Conservation (phyloP, 2,888 invertebrate species). For the Epirrhoe alternata region DNA sequence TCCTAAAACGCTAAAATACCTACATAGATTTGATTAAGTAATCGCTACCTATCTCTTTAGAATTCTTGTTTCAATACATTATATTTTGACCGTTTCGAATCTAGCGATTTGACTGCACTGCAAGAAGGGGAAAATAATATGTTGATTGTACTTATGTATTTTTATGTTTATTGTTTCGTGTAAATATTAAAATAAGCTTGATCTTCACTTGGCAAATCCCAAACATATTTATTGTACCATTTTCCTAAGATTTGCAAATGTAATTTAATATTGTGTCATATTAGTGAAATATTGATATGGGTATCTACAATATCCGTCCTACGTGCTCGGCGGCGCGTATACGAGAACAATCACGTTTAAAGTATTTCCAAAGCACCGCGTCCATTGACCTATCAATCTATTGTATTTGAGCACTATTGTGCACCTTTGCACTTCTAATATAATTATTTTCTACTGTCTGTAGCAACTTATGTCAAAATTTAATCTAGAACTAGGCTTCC, state of each 20-base stretch:
- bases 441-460: too few relatives aligned
- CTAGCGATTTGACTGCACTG: too few relatives aligned
- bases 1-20: not conserved
- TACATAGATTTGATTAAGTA: too few relatives aligned
- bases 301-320: constrained; percentile 18
- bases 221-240: constrained; percentile 2
- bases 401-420: not conserved
- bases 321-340: constrained; percentile 39
- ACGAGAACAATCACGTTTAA: constrained; percentile 11
- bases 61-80: too few relatives aligned
- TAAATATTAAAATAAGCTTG: too few relatives aligned
- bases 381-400: constrained; percentile 27
- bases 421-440: not conserved
- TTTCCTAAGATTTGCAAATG: constrained; percentile 3
- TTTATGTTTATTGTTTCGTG: too few relatives aligned
- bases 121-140: too few relatives aligned
- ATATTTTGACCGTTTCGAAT: too few relatives aligned
- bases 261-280: constrained; percentile 24
- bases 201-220: not conserved
- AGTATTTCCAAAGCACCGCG: constrained; percentile 23
- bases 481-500: too few relatives aligned
- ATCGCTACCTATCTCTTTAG: too few relatives aligned
- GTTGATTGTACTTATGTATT: too few relatives aligned
- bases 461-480: too few relatives aligned
- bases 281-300: constrained; percentile 29